A percentile compares a stretch with the other conserved stretches of the same genome.
These are phyloP conservation scores for Peromyscus attwateri DNA, from an alignment of 2,797 vertebrate species.

Conservation along the genomic window DNA sequence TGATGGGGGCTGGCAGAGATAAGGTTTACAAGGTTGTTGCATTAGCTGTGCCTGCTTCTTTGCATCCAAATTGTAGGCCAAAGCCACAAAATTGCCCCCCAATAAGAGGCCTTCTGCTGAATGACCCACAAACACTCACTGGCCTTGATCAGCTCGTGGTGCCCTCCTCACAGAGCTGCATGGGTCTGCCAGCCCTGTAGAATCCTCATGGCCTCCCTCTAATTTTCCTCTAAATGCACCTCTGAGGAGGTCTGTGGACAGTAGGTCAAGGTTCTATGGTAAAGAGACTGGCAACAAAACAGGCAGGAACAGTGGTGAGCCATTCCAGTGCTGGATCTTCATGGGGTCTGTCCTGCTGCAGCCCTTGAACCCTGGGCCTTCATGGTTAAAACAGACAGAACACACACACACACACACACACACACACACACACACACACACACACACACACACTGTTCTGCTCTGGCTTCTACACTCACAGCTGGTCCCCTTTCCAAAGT, in stretches of 20 bases:
- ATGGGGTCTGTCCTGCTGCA: background rate
- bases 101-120: slow-evolving; percentile 57
- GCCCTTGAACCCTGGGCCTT: rapidly evolving
- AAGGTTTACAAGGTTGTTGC: slow-evolving; percentile 64
- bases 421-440: background rate
- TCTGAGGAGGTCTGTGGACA: slow-evolving; percentile 35
- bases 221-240: background rate
- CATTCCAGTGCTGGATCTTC: background rate
- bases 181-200: background rate
- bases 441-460: background rate
- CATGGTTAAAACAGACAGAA: background rate
- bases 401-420: background rate
- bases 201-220: background rate
- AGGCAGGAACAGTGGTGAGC: background rate
- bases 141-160: slow-evolving; percentile 46
- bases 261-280: background rate
- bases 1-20: background rate
- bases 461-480: background rate
- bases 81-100: slow-evolving; percentile 66
- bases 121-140: background rate
- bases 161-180: background rate
- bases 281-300: background rate
- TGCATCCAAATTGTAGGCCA: slow-evolving; percentile 71
- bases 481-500: no score
- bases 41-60: slow-evolving; percentile 32